These are phyloP conservation scores for Diglossa cyanea DNA, from an alignment of 2,797 vertebrate species.

Conservation along the genomic window DNA sequence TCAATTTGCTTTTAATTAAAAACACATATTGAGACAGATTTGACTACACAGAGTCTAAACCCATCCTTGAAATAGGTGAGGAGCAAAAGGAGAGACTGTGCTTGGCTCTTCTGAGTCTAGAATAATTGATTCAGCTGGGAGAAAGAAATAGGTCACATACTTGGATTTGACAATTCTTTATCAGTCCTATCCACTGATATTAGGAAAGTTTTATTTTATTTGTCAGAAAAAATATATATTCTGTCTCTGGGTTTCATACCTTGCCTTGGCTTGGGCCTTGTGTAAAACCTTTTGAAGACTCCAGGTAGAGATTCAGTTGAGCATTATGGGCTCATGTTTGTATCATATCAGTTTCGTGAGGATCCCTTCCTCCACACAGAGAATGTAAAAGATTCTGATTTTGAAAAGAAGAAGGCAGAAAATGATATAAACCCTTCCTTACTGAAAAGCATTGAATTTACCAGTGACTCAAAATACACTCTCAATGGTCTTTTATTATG, in stretches of 20 bases:
- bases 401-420: not conserved
- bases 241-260: not conserved
- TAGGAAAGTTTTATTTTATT: not conserved
- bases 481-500: not conserved
- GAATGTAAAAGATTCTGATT: not conserved
- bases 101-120: not conserved
- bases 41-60: not conserved
- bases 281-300: not conserved
- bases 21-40: not conserved
- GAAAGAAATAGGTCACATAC: not conserved
- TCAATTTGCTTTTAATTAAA: not conserved
- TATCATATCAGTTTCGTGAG: not conserved
- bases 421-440: not conserved
- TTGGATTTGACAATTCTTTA: not conserved
- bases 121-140: not conserved
- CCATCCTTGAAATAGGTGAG: not conserved
- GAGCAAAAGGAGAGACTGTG: not conserved
- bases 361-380: not conserved
- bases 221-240: not conserved
- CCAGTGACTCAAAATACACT: not conserved
- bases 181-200: not conserved
- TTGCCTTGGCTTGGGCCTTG: not conserved
- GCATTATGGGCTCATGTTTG: not conserved
- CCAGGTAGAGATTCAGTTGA: not conserved
- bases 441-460: not conserved